A percentile compares a stretch with the other conserved stretches of the same genome.
Evolutionary conservation across 2,797 vertebrate genomes (phyloP).

Genomic region (Silurus aristotelis): DNA sequence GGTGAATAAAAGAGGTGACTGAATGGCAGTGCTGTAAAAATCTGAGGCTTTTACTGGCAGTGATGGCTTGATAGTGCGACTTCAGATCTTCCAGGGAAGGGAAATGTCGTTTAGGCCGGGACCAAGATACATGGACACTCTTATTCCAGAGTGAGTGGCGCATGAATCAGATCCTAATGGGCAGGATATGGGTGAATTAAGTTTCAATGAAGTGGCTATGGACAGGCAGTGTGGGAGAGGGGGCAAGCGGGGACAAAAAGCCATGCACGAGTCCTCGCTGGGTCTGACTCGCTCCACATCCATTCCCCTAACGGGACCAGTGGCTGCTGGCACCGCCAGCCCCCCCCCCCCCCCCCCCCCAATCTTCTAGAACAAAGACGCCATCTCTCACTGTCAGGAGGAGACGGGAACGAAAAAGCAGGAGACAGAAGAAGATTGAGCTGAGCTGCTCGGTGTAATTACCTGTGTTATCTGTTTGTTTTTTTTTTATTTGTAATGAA

Average conservation of each 20-base stretch:
- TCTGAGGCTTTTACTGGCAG: slow-evolving; percentile 57
- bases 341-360: neutral
- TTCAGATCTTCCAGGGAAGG: slow-evolving; percentile 57
- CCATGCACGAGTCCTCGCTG: slow-evolving; percentile 40
- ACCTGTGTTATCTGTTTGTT: slow-evolving; percentile 40
- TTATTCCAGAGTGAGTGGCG: slow-evolving; percentile 39
- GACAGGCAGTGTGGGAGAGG: slow-evolving; percentile 5
- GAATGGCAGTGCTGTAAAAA: slow-evolving; percentile 44
- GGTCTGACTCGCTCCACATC: slow-evolving; percentile 40
- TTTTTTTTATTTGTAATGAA: slow-evolving; percentile 22
- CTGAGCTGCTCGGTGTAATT: slow-evolving; percentile 40
- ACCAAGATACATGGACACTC: slow-evolving; percentile 60
- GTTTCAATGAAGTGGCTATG: slow-evolving; percentile 49
- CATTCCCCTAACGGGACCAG: slow-evolving; percentile 42
- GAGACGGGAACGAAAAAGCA: slow-evolving; percentile 43
- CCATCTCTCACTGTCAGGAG: slow-evolving; percentile 61
- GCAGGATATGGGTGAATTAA: slow-evolving; percentile 58
- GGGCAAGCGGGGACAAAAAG: slow-evolving; percentile 32
- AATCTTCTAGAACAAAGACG: slow-evolving; percentile 57
- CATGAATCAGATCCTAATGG: slow-evolving; percentile 64
- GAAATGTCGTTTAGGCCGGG: slow-evolving; percentile 52
- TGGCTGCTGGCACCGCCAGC: slow-evolving; percentile 30
- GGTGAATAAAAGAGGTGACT: slow-evolving; percentile 49
- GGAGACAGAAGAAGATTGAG: slow-evolving; percentile 33
- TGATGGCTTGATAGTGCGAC: slow-evolving; percentile 55